Evolutionary conservation across 2,797 vertebrate genomes (phyloP).

Genomic region (Eutrigla gurnardus): DNA sequence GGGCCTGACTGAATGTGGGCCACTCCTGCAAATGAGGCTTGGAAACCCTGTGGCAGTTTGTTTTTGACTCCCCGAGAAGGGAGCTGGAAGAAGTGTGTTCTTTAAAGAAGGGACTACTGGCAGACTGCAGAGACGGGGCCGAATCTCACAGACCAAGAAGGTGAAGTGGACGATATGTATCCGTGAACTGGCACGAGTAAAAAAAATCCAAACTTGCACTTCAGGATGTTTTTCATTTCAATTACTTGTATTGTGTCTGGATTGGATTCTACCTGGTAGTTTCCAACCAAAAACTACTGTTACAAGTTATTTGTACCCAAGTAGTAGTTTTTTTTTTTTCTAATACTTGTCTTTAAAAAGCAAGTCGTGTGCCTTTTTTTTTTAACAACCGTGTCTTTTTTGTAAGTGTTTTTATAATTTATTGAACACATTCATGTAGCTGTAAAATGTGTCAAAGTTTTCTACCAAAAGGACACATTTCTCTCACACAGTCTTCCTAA

Average conservation of each 20-base stretch:
- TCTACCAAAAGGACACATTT: conserved; percentile 70
- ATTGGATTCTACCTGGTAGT: conserved; percentile 43
- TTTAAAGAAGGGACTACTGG: conserved; percentile 51
- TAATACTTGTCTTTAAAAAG: conserved; percentile 85
- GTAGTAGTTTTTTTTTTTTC: conserved; percentile 79
- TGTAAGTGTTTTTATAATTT: conserved; percentile 86
- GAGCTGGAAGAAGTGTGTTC: conserved; percentile 60
- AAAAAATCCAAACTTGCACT: conserved; percentile 73
- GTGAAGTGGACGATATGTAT: conserved; percentile 46
- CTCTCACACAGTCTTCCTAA: conserved; percentile 89
- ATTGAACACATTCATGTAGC: conserved; percentile 83
- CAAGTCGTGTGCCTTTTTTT: conserved; percentile 93
- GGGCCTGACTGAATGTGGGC: conserved; percentile 67
- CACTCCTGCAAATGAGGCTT: conserved; percentile 80
- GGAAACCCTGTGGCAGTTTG: conserved; percentile 85
- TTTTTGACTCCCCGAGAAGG: conserved; percentile 66
- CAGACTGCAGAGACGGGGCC: conserved; percentile 34
- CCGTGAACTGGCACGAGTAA: conserved; percentile 49
- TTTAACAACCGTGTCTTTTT: conserved; percentile 84
- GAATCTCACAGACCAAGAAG: conserved; percentile 34
- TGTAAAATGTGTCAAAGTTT: conserved; percentile 71
- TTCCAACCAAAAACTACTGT: conserved; percentile 77
- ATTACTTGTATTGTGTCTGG: conserved; percentile 50
- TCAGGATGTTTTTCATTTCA: conserved; percentile 66
- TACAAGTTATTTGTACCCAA: conserved; percentile 79